These are phyloP conservation scores for Drosophila sechellia DNA, from an alignment of 1,140 invertebrate genomes.

Conservation along the genomic window DNA sequence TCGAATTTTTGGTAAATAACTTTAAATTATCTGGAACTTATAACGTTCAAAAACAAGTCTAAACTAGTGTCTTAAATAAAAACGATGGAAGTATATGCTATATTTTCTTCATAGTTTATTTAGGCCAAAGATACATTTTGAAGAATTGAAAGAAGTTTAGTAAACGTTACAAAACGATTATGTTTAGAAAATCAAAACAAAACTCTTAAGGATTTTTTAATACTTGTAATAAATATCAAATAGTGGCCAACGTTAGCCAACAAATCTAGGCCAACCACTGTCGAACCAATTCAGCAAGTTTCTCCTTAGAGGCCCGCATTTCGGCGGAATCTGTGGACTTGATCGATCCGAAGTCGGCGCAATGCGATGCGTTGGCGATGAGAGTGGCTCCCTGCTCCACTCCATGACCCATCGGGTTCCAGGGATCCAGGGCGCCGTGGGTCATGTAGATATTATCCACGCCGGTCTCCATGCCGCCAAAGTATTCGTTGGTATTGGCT, in stretches of 20 bases:
- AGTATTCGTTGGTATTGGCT: constrained; percentile 87
- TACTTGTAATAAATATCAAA: constrained; percentile 13
- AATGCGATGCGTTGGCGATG: constrained; percentile 86
- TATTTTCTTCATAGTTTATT: no score
- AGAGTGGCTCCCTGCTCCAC: constrained; percentile 86
- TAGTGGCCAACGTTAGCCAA: no score
- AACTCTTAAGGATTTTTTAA: constrained; percentile 9
- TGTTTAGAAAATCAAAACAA: no score
- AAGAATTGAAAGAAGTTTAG: no score
- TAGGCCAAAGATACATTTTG: no score
- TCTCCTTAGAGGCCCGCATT: constrained; percentile 87
- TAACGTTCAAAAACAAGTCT: no score
- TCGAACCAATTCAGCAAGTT: constrained; percentile 86
- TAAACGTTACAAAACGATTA: no score
- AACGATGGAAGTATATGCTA: no score
- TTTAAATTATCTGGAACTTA: no score
- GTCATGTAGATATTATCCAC: constrained; percentile 88
- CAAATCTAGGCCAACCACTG: constrained; percentile 85
- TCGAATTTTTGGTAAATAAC: no score
- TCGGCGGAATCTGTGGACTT: constrained; percentile 85
- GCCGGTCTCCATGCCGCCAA: constrained; percentile 86
- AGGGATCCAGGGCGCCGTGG: constrained; percentile 88
- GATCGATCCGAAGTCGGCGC: constrained; percentile 89
- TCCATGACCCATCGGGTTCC: constrained; percentile 87
- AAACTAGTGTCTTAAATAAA: no score